Percentiles rank a stretch among this genome's conserved stretches.
Conservation (phyloP, 1,140 invertebrate species). For the Ctenoplectra terminalis region DNA sequence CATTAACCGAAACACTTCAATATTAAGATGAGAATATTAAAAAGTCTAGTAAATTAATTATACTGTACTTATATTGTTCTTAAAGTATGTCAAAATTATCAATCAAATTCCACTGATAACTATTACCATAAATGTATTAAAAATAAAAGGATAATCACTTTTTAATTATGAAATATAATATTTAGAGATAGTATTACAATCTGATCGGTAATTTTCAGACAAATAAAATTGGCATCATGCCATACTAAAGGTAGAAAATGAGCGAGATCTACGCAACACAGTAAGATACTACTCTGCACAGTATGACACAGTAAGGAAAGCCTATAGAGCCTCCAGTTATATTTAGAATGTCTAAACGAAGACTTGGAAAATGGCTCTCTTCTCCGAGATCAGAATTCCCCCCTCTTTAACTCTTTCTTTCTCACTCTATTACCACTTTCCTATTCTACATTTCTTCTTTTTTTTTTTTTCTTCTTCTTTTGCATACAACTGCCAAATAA, state of each 20-base stretch:
- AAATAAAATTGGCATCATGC: constrained; percentile 69
- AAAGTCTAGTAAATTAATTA: background rate
- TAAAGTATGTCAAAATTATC: background rate
- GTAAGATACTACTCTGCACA: constrained; percentile 72
- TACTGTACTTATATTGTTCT: background rate
- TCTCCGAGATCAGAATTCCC: constrained; percentile 60
- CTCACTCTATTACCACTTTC: constrained; percentile 31
- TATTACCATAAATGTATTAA: constrained; percentile 5
- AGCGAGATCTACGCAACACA: constrained; percentile 73
- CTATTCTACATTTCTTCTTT: constrained; percentile 56
- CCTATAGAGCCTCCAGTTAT: constrained; percentile 78
- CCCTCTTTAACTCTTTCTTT: constrained; percentile 46
- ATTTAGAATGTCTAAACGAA: constrained; percentile 82
- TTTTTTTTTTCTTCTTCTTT: constrained; percentile 56
- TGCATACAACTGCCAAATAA: constrained; percentile 53
- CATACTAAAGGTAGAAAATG: constrained; percentile 72
- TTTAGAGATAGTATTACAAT: constrained; percentile 49
- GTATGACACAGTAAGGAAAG: constrained; percentile 76
- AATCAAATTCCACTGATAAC: background rate
- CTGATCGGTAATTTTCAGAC: constrained; percentile 59
- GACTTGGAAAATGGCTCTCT: constrained; percentile 82
- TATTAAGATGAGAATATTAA: constrained; percentile 12
- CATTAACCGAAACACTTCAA: background rate
- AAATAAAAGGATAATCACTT: constrained; percentile 5
- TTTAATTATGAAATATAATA: constrained; percentile 24